Evolutionary conservation across 2,888 invertebrate species (phyloP).

Genomic region (Yponomeuta cagnagella): DNA sequence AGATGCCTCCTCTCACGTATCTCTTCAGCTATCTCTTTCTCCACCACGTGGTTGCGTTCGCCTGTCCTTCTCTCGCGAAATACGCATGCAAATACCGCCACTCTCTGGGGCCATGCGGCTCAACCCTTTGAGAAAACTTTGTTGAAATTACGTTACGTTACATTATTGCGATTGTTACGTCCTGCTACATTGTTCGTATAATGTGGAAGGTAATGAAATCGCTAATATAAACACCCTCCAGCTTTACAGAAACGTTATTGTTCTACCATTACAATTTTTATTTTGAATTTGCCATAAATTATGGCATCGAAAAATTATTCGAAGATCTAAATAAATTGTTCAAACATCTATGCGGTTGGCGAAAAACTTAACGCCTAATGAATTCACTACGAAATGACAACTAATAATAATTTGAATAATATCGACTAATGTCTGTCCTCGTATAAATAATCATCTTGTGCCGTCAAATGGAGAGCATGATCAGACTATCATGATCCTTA

Average conservation of each 20-base stretch:
- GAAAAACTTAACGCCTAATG: background rate
- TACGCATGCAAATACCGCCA: background rate
- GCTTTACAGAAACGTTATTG: too few species aligned
- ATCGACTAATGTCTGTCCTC: background rate
- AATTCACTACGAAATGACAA: constrained; percentile 10
- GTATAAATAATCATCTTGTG: constrained; percentile 12
- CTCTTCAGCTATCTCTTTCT: background rate
- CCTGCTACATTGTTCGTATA: background rate
- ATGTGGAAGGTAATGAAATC: too few species aligned
- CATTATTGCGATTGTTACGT: background rate
- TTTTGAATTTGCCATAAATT: background rate
- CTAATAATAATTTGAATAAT: constrained; percentile 15
- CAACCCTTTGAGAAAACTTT: constrained; percentile 1
- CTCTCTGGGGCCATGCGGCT: background rate
- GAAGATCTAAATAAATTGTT: background rate
- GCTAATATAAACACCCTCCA: too few species aligned
- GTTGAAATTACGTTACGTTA: background rate
- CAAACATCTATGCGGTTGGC: background rate
- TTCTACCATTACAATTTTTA: background rate
- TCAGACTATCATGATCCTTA: background rate
- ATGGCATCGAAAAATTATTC: background rate
- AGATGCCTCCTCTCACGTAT: background rate
- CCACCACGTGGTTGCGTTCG: background rate
- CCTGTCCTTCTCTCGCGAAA: background rate
- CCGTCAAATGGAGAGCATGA: background rate